Conservation (phyloP, 2,113 vertebrate species). For the Casuarius casuarius region DNA sequence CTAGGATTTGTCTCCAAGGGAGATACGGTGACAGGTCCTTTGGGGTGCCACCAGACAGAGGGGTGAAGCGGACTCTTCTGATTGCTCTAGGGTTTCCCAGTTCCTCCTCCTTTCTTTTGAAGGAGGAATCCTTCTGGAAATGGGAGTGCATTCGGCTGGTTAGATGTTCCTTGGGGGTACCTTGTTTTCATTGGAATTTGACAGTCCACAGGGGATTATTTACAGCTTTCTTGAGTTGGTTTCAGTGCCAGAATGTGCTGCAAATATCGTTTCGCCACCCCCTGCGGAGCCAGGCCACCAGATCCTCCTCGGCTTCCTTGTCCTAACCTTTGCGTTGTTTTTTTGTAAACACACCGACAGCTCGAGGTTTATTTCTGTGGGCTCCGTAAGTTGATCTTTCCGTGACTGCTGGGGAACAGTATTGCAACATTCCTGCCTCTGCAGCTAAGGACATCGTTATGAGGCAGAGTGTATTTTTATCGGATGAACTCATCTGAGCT, state of each 20-base stretch:
- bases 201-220: neutral
- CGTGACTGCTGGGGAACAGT: slow-evolving; percentile 58
- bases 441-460: slow-evolving; percentile 66
- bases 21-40: neutral
- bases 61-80: neutral
- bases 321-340: slow-evolving; percentile 60
- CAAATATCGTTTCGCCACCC: neutral
- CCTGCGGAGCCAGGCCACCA: neutral
- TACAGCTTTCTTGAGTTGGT: neutral
- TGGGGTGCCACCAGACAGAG: neutral
- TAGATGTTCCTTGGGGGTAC: neutral
- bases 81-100: neutral
- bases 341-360: slow-evolving; percentile 60
- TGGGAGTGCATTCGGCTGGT: neutral
- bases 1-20: neutral
- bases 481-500: slow-evolving; percentile 58
- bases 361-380: slow-evolving; percentile 68
- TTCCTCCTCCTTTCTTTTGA: neutral
- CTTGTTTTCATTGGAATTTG: neutral
- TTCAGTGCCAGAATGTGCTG: neutral
- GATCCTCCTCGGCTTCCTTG: slow-evolving; percentile 12
- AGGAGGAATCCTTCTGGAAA: neutral
- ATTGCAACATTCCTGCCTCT: slow-evolving; percentile 72
- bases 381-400: slow-evolving; percentile 69
- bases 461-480: slow-evolving; percentile 71